Percentiles rank a stretch among this genome's conserved stretches.
Evolutionary conservation across 2,888 invertebrate species (phyloP).

Genomic region (Syritta pipiens): DNA sequence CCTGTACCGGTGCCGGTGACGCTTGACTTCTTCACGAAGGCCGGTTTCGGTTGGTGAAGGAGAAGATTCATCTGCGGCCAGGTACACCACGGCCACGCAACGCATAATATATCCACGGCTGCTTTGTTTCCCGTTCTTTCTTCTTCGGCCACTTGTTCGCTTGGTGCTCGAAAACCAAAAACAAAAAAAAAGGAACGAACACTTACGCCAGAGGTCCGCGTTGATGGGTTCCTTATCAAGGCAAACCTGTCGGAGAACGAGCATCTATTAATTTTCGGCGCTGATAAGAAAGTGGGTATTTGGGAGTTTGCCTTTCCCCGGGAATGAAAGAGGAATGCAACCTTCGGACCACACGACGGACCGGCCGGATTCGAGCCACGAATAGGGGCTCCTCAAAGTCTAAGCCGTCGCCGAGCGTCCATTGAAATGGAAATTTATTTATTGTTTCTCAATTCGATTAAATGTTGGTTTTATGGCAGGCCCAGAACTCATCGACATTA

Average conservation of each 20-base stretch:
- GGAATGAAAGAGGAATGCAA: conserved; percentile 26
- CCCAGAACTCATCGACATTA: conserved; percentile 60
- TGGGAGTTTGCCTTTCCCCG: conserved; percentile 49
- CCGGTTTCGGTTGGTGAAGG: conserved; percentile 35
- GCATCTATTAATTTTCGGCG: conserved; percentile 66
- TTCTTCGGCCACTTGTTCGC: conserved; percentile 40
- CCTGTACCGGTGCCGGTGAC: not conserved
- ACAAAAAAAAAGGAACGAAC: too few relatives aligned
- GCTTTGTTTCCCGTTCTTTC: conserved; percentile 42
- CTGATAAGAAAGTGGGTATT: conserved; percentile 65
- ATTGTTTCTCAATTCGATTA: conserved; percentile 66
- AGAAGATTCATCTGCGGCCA: conserved; percentile 42
- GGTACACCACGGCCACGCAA: conserved; percentile 42
- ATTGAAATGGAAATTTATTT: conserved; percentile 69
- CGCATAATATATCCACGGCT: conserved; percentile 42
- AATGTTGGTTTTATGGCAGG: conserved; percentile 56
- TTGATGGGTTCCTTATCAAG: conserved; percentile 65
- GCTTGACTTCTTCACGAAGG: not conserved
- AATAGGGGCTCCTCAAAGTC: conserved; percentile 63
- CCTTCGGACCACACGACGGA: conserved; percentile 60
- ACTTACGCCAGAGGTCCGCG: conserved; percentile 53
- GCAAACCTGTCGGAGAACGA: conserved; percentile 65
- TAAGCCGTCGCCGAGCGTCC: conserved; percentile 37
- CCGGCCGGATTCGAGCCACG: conserved; percentile 6
- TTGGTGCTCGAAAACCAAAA: conserved; percentile 41